Evolutionary conservation across 2,888 invertebrate genomes (phyloP).

Genomic region (Lymantria dispar): DNA sequence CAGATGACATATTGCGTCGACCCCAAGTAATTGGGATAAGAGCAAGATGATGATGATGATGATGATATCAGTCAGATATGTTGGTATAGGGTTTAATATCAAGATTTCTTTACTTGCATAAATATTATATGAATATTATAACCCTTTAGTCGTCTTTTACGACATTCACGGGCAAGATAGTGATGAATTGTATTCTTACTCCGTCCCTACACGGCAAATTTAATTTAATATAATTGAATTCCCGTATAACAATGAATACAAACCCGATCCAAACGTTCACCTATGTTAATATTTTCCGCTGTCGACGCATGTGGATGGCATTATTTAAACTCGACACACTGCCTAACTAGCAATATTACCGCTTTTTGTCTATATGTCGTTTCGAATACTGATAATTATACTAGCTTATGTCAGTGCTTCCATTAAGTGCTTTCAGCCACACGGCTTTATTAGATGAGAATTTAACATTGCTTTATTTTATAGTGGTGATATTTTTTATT

Average conservation of each 20-base stretch:
- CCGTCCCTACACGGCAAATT: no score
- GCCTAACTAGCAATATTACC: conserved; percentile 7
- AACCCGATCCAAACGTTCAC: conserved; percentile 13
- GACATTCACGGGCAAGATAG: no score
- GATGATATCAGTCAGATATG: no score
- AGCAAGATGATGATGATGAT: no score
- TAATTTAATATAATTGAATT: background rate
- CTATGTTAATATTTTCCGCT: conserved; percentile 48
- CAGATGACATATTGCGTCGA: no score
- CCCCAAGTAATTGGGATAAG: no score
- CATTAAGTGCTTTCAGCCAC: background rate
- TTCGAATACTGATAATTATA: conserved; percentile 16
- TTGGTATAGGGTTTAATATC: no score
- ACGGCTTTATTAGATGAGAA: background rate
- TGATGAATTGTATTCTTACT: no score
- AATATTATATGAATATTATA: no score
- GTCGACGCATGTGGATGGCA: conserved; percentile 46
- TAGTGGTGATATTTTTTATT: no score
- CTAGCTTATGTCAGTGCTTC: background rate
- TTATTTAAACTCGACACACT: conserved; percentile 36
- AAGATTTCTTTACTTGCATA: no score
- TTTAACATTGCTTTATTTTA: background rate
- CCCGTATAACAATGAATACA: conserved; percentile 10
- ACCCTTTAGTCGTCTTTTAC: no score
- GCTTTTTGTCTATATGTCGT: conserved; percentile 24